Conservation (phyloP, 2,888 invertebrate genomes). For the Hirudinaria manillensis region DNA sequence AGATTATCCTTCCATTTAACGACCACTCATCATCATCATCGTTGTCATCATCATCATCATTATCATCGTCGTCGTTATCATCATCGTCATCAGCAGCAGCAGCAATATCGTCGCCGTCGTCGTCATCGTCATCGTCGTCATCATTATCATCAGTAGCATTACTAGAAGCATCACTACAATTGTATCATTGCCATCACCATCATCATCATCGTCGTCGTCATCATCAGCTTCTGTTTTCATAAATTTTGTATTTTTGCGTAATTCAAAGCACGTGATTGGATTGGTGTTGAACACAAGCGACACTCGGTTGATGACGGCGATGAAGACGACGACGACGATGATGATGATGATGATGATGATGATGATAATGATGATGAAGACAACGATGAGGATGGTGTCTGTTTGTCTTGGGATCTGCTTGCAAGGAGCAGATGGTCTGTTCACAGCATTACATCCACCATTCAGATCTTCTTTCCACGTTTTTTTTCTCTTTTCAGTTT, state of each 20-base stretch:
- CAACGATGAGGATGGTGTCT: no score
- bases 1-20: slow-evolving; percentile 24
- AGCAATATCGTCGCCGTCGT: slow-evolving; percentile 8
- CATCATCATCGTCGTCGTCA: background rate
- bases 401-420: no score
- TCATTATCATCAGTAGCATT: background rate
- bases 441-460: no score
- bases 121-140: slow-evolving; percentile 2
- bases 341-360: slow-evolving; percentile 13
- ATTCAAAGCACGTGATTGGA: no score
- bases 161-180: no score
- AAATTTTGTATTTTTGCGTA: no score
- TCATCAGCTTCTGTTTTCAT: background rate
- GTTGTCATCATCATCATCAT: slow-evolving; percentile 15
- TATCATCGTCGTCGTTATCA: slow-evolving; percentile 17
- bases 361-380: background rate
- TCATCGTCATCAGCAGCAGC: slow-evolving; percentile 14
- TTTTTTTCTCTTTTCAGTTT: no score
- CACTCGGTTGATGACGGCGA: background rate
- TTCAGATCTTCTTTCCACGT: no score
- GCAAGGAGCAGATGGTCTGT: no score
- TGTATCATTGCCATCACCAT: no score
- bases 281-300: no score
- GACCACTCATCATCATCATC: slow-evolving; percentile 16
- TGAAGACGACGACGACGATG: slow-evolving; percentile 12